Evolutionary conservation across 2,888 invertebrate genomes (phyloP), one percentile per base, ranked within the genome.

Genomic region (Octonoba sinensis): DNA sequence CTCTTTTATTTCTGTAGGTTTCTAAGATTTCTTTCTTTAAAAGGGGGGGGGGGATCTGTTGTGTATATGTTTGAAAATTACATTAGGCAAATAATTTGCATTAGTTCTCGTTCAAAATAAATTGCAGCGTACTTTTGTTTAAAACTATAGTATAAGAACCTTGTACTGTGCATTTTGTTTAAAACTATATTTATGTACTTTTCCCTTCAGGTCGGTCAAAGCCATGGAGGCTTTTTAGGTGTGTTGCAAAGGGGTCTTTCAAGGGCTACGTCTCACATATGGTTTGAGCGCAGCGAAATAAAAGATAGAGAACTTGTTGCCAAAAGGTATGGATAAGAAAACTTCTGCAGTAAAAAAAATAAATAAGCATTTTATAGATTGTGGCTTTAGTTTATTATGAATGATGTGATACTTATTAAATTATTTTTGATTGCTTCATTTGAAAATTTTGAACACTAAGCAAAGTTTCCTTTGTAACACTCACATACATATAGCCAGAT

Each of bases 271-370:
- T 95, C 96, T 0, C 99, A 99, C 88, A 98, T 99, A 87, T 99
- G 99, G 98, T 99, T 99, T 89, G 98, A 99, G 89, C 90, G 99
- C 74, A 95, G 96, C 0, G 99, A 99, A 90, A 94, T 94, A 0
- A 95, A 95, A 87, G 99, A 99, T 88, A 91, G 99, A 84, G 81
- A 77, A 70, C 76, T 84, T 27, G 85, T 85, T 1, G 72, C 81
- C 13, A 81, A 59, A 56, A 76, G 81, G 81, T 81, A 59, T 22
- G 8, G 8, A n/a, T 54, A 1, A 8, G 49, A 49, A 15, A 16
- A n/a, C n/a, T n/a, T n/a, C n/a, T n/a, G n/a, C n/a, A n/a, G n/a
- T n/a, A n/a, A n/a, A n/a, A n/a, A n/a, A n/a, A n/a, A n/a, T n/a
- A n/a, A n/a, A n/a, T n/a, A n/a, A n/a, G n/a, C n/a, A n/a, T n/a